Percentiles rank a stretch among this genome's conserved stretches.
Conservation (phyloP, 2,797 vertebrate species). For the Emys orbicularis region DNA sequence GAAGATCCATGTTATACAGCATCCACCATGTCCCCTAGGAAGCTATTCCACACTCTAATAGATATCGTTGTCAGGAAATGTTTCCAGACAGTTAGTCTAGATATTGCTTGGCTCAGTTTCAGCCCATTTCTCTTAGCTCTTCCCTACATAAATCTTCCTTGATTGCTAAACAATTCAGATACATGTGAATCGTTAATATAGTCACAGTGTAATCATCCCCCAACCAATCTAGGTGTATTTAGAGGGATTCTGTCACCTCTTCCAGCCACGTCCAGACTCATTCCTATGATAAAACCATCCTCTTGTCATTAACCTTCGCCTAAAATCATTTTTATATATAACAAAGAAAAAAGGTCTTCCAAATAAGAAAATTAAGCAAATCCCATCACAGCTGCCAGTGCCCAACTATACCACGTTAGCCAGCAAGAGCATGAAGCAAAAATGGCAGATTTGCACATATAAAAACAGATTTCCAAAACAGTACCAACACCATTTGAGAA, state of each 20-base stretch:
- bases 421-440: neutral
- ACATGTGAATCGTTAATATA: constrained; percentile 39
- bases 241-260: constrained; percentile 42
- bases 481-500: too few species aligned
- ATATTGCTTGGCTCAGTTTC: neutral
- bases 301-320: constrained; percentile 19
- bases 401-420: neutral
- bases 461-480: neutral
- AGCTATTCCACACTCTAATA: neutral
- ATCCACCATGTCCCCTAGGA: neutral
- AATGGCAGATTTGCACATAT: neutral
- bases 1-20: neutral
- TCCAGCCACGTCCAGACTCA: constrained; percentile 23
- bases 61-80: neutral
- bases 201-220: constrained; percentile 24
- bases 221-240: constrained; percentile 3
- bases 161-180: constrained; percentile 12
- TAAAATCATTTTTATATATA: neutral
- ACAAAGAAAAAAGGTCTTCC: constrained; percentile 4
- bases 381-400: neutral
- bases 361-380: neutral
- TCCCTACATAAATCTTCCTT: neutral
- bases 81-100: neutral
- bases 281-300: constrained; percentile 42
- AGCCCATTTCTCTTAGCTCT: neutral